These are phyloP conservation scores for Coboldia fuscipes DNA, from an alignment of 1,140 invertebrate species.

Conservation along the genomic window DNA sequence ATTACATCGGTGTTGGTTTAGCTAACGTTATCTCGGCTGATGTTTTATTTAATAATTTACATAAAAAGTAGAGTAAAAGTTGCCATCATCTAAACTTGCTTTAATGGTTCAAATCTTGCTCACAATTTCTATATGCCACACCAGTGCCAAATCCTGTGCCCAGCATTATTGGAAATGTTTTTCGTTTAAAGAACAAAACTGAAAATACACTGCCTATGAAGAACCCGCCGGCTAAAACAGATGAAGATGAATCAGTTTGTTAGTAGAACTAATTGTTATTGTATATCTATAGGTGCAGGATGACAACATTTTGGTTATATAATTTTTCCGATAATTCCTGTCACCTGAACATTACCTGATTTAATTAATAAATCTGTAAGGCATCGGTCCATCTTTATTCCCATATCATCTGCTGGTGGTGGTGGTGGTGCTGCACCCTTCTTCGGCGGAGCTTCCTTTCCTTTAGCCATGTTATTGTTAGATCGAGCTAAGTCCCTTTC, in stretches of 20 bases:
- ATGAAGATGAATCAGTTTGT: not conserved
- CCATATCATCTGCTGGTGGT: constrained; percentile 31
- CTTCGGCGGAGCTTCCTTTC: no score
- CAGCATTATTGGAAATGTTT: constrained; percentile 45
- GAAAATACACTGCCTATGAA: constrained; percentile 41
- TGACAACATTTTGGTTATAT: not conserved
- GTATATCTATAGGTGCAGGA: not conserved
- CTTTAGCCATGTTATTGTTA: no score
- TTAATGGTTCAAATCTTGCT: constrained; percentile 32
- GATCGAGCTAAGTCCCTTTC: no score
- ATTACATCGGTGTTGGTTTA: no score
- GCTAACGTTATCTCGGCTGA: no score
- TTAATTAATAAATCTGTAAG: constrained; percentile 35
- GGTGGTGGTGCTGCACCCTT: no score
- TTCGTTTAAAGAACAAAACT: constrained; percentile 40
- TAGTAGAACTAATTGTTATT: not conserved
- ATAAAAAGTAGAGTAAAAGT: not conserved
- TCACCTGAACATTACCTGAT: constrained; percentile 28
- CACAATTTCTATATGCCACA: constrained; percentile 54
- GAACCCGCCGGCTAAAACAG: constrained; percentile 34
- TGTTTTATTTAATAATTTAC: not conserved
- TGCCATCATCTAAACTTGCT: not conserved
- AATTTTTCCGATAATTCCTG: not conserved
- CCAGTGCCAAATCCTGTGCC: constrained; percentile 53
- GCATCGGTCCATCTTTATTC: constrained; percentile 33